A percentile compares a stretch with the other conserved stretches of the same genome.
These are phyloP conservation scores for Bembecia ichneumoniformis DNA, from an alignment of 2,888 invertebrate genomes.

Conservation along the genomic window DNA sequence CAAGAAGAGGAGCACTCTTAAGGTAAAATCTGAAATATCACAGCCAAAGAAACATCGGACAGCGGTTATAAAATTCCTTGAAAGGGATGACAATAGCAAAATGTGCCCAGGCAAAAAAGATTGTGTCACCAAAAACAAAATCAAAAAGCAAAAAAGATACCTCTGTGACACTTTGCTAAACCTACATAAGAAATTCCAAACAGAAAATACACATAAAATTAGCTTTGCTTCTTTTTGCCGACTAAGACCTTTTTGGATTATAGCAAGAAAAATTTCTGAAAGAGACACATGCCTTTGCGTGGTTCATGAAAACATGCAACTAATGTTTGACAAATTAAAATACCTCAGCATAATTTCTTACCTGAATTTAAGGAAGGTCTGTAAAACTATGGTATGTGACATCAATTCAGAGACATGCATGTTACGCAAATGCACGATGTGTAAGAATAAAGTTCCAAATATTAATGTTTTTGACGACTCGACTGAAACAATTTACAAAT, in stretches of 20 bases:
- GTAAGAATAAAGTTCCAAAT: not conserved
- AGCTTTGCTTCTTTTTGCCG: slow-evolving; percentile 6
- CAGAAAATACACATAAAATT: slow-evolving; percentile 1
- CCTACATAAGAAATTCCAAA: slow-evolving; percentile 12
- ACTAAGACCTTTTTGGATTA: slow-evolving; percentile 10
- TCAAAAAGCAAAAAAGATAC: slow-evolving; percentile 15
- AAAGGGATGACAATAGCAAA: slow-evolving; percentile 5
- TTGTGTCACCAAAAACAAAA: slow-evolving; percentile 12
- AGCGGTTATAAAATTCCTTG: not conserved
- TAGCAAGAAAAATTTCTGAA: slow-evolving; percentile 9
- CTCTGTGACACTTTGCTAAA: slow-evolving; percentile 11
- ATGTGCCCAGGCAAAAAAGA: slow-evolving; percentile 6
- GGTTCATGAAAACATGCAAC: slow-evolving; percentile 4
- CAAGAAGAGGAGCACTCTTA: too few species aligned
- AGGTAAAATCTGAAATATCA: too few species aligned
- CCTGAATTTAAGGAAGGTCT: not conserved
- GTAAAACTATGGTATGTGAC: slow-evolving; percentile 1
- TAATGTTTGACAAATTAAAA: slow-evolving; percentile 2
- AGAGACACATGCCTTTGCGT: slow-evolving; percentile 10
- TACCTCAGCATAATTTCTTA: slow-evolving; percentile 1
- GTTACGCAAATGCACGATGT: not conserved
- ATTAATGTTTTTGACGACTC: slow-evolving; percentile 3
- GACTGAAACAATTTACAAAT: not conserved
- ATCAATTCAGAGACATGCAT: slow-evolving; percentile 2
- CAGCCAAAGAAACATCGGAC: not conserved